Evolutionary conservation across 2,113 vertebrate species (phyloP).

Genomic region (Martes martes): DNA sequence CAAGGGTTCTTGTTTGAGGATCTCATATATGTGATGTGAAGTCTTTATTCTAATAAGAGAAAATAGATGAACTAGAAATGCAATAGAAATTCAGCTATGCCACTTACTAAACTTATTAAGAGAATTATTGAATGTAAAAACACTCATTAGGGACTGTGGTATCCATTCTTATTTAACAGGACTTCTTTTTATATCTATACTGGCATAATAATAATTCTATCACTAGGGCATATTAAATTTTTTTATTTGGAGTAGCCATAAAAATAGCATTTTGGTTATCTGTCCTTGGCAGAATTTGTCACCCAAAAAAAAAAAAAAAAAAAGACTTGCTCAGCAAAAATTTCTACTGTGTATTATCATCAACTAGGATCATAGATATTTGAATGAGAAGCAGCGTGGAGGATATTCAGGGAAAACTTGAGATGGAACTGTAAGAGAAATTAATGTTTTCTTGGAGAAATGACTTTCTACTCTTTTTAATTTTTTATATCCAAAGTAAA

Average conservation of each 20-base stretch:
- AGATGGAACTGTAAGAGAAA: not conserved
- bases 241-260: not conserved
- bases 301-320: not conserved
- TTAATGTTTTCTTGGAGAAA: not conserved
- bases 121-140: not conserved
- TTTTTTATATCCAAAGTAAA: not conserved
- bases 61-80: not conserved
- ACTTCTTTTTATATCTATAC: not conserved
- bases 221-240: not conserved
- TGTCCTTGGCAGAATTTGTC: not conserved
- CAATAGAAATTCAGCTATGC: not conserved
- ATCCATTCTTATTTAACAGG: not conserved
- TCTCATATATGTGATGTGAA: not conserved
- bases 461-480: not conserved
- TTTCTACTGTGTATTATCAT: not conserved
- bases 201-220: not conserved
- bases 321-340: not conserved
- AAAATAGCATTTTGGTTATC: not conserved
- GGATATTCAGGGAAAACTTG: not conserved
- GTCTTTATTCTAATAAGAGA: not conserved
- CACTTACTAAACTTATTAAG: not conserved
- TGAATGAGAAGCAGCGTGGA: not conserved
- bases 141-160: not conserved
- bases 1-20: not conserved
- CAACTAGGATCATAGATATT: not conserved